phyloP scores from a whole-genome alignment of 2,797 vertebrate species.

The Sebastiscus albofasciatus region DNA sequence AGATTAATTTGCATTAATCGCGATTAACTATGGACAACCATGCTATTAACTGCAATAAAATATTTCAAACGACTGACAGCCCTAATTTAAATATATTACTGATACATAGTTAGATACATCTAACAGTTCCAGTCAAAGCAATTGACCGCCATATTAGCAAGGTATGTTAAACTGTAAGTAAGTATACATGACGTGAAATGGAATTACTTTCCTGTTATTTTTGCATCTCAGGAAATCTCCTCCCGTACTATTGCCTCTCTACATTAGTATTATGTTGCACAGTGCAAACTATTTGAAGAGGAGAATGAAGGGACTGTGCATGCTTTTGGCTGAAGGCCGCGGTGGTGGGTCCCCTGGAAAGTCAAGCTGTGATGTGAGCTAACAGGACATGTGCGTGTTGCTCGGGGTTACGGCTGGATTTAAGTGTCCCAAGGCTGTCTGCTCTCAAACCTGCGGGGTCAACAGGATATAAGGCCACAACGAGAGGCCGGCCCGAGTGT shows the following conservation, averaged over 20 bases:
- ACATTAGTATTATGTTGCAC: conserved; percentile 7
- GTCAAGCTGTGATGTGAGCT: conserved; percentile 49
- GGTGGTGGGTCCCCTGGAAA: conserved; percentile 14
- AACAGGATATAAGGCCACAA: conserved; percentile 74
- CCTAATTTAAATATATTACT: neutral
- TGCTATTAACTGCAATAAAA: no score
- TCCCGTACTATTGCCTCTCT: neutral
- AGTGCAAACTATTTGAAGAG: neutral
- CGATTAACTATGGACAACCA: no score
- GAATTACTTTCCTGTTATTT: neutral
- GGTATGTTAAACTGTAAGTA: neutral
- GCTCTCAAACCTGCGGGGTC: conserved; percentile 67
- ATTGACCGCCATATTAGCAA: neutral
- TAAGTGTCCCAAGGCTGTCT: conserved; percentile 74
- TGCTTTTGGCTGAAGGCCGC: conserved; percentile 25
- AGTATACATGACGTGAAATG: neutral
- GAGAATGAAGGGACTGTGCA: neutral
- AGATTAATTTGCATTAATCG: no score
- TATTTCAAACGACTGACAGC: no score
- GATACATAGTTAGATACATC: neutral
- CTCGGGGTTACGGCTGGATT: conserved; percentile 58
- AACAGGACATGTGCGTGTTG: conserved; percentile 59
- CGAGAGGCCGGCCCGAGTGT: conserved; percentile 40
- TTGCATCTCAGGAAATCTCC: neutral
- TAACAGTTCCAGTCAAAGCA: neutral